Evolutionary conservation across 1,140 invertebrate genomes (phyloP), one percentile per base, ranked within the genome.

Genomic region (Belonocnema kinseyi): DNA sequence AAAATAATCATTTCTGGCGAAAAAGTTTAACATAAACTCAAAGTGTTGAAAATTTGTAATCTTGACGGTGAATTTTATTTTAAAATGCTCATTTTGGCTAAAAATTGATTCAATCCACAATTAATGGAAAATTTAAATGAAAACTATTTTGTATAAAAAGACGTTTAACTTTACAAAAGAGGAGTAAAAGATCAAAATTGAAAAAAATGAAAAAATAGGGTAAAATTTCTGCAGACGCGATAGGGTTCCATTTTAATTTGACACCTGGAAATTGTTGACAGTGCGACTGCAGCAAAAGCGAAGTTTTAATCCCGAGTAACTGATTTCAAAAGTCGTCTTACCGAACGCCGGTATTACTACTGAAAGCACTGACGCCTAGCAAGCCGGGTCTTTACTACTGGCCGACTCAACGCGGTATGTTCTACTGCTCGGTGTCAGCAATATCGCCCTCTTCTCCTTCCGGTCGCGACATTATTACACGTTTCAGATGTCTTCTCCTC

Each of bases 371-470:
- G 61, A 66, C 61, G 61, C 40, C 61, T 66, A 33, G 46, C 61
- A 66, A 66, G 61, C 4, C 61, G 61, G 26, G 26, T 66, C 61
- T 74, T 70, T 70, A 80, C 82, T 83, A 80, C 82, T 80, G 82
- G 70, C 77, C 51, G 76, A 50, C 77, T 76, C 52, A 52, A 77
- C 79, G 71, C 79, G 78, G 76, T 79, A 73, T 78, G 79, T 80
- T 77, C 77, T 50, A 83, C 82, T 83, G 75, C 58, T 52, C 54
- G 71, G 74, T 46, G 75, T 66, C 14, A 46, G 61, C 61, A 66
- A 66, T 66, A 40, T 40, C 33, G 61, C 14, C 5, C 16, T 40
- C 26, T 40, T 66, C 61, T 16, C 33, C 61, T 66, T 66, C 26
- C 61, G 61, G 61, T 66, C 21, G 4, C 61, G 61, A 66, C 61